Evolutionary conservation across 2,797 vertebrate genomes (phyloP).

Genomic region (Masticophis lateralis): DNA sequence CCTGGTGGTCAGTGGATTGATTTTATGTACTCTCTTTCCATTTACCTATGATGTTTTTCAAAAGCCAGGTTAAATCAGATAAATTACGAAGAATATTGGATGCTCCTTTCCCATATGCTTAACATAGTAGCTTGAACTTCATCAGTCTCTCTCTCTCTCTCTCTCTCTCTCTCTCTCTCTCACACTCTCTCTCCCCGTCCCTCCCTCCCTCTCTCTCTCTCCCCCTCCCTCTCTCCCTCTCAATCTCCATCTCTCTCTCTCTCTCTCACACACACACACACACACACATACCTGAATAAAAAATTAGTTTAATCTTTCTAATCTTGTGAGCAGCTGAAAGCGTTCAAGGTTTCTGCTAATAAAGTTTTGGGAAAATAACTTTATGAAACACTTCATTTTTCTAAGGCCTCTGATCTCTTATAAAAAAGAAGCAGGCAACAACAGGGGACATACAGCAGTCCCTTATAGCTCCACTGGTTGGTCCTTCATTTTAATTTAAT

Average conservation of each 20-base stretch:
- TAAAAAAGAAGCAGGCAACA: neutral
- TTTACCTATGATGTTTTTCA: neutral
- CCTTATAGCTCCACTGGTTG: neutral
- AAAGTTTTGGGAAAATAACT: neutral
- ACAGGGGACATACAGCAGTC: neutral
- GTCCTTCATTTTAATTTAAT: too few relatives aligned
- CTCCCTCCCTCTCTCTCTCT: too few relatives aligned
- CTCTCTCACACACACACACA: too few relatives aligned
- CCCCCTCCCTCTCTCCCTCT: rapidly evolving
- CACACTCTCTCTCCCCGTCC: rapidly evolving
- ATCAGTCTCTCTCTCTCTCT: neutral
- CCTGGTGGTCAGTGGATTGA: neutral
- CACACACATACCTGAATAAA: neutral
- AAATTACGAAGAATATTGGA: neutral
- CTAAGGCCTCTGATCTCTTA: neutral
- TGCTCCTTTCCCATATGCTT: slow-evolving; percentile 2
- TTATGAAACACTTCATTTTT: neutral
- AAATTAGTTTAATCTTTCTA: neutral
- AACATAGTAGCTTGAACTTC: neutral
- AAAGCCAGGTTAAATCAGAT: neutral
- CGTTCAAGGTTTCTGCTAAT: neutral
- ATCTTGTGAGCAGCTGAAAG: slow-evolving; percentile 12
- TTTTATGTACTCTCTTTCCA: neutral
- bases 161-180: too few relatives aligned
- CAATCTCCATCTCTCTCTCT: rapidly evolving